Percentiles rank a stretch among this genome's conserved stretches.
These are phyloP conservation scores for Cantharis nigra DNA, from an alignment of 2,888 invertebrate genomes.

Conservation along the genomic window DNA sequence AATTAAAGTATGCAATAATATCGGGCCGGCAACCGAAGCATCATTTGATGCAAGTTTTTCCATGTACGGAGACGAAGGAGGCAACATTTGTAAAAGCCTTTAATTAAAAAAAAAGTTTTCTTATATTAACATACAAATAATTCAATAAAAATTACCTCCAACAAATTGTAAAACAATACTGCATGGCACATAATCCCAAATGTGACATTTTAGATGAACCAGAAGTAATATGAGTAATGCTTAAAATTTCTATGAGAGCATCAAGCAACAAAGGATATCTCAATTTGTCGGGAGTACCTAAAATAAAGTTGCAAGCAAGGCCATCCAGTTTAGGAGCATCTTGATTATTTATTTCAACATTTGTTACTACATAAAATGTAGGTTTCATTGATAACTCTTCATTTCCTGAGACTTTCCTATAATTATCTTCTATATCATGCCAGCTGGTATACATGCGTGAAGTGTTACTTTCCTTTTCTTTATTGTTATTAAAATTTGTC, in stretches of 20 bases:
- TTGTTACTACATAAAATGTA: slow-evolving; percentile 87
- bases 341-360: slow-evolving; percentile 72
- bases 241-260: slow-evolving; percentile 81
- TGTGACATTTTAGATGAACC: slow-evolving; percentile 57
- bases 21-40: slow-evolving; percentile 68
- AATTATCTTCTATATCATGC: slow-evolving; percentile 78
- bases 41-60: slow-evolving; percentile 74
- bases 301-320: slow-evolving; percentile 89
- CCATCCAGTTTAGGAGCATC: slow-evolving; percentile 93
- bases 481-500: slow-evolving; percentile 64
- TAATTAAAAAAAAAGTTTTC: slow-evolving; percentile 14
- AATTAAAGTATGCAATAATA: slow-evolving; percentile 80
- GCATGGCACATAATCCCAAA: slow-evolving; percentile 78
- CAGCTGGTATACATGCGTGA: slow-evolving; percentile 72
- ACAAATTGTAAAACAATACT: slow-evolving; percentile 87
- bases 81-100: slow-evolving; percentile 81
- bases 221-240: slow-evolving; percentile 73
- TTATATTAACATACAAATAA: slow-evolving; percentile 14
- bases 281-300: slow-evolving; percentile 89
- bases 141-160: slow-evolving; percentile 68
- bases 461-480: slow-evolving; percentile 61
- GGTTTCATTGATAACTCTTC: slow-evolving; percentile 79
- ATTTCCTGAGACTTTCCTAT: slow-evolving; percentile 64
- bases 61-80: slow-evolving; percentile 88
- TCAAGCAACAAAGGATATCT: slow-evolving; percentile 87